These are phyloP conservation scores for Apamea monoglypha DNA, from an alignment of 2,888 invertebrate genomes.

Conservation along the genomic window DNA sequence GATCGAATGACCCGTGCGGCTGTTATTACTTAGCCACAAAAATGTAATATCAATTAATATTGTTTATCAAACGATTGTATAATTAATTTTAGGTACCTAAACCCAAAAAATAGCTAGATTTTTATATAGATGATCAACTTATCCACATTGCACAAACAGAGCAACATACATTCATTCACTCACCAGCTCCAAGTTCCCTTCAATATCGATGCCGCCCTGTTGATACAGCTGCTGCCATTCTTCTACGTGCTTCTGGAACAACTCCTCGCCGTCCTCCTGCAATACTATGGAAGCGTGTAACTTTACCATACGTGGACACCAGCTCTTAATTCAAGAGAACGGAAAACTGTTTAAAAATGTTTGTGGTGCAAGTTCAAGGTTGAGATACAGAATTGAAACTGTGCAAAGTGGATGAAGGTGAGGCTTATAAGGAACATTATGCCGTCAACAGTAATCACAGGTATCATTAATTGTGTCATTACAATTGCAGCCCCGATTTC, in stretches of 20 bases:
- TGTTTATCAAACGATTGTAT: neutral
- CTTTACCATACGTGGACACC: slow-evolving; percentile 65
- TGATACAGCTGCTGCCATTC: slow-evolving; percentile 88
- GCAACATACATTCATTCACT: slow-evolving; percentile 43
- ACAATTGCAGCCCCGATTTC: neutral
- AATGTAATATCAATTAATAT: too few relatives aligned
- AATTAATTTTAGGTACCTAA: neutral
- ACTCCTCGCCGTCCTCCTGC: slow-evolving; percentile 84
- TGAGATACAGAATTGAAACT: neutral
- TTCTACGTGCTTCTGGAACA: slow-evolving; percentile 85
- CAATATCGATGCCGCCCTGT: slow-evolving; percentile 86
- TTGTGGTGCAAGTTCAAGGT: too few relatives aligned
- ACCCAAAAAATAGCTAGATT: neutral
- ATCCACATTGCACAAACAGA: neutral
- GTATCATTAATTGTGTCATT: neutral
- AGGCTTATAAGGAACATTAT: neutral
- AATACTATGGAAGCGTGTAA: slow-evolving; percentile 82
- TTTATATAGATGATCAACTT: neutral
- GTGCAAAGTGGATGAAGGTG: neutral
- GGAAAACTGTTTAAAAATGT: neutral
- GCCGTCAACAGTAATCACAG: neutral
- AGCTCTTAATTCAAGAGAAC: slow-evolving; percentile 4
- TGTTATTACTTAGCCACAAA: too few relatives aligned
- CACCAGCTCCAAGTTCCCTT: slow-evolving; percentile 88
- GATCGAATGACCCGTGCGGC: too few relatives aligned